Base-by-base conservation (phyloP, 2,797 vertebrate species). In the Bovichtus variegatus region DNA sequence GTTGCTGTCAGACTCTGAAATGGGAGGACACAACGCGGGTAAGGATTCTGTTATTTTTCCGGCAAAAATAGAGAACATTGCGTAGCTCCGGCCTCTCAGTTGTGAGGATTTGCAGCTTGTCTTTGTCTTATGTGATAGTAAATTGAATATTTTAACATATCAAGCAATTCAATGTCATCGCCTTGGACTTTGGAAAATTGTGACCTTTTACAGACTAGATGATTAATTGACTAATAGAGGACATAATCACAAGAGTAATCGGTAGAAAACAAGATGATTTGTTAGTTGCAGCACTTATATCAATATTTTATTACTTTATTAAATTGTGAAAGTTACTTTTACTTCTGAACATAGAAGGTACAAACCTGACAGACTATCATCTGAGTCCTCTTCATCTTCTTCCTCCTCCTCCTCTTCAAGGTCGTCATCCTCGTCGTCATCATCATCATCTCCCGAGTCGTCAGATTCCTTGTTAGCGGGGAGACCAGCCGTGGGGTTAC, bases 381-480 rank as follows among this genome's bases (percentile, higher is more conserved):
- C 97, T 63, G 97, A 96, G 93, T 99, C 98, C 80, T 95, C 95
- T 81, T 99, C 97, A 68, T 97, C 97, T 64, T 98, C 97, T 61
- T 98, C 85, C 66, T 76, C 73, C 27, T 76, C 76, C 23, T 83
- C 97, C 27, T 99, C 96, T 55, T 97, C 97, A 18, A 96, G 95
- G 8, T 97, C 96, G 2, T 98, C 97, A 6, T 97, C 97, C 2
- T 99, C 98, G 0, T 99, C 98, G 0, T 99, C 98, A 2, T 99
- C 98, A 2, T 99, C 98, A 0, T 99, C 98, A 60, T 99, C 98
- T 76, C 96, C 97, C 2, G 98, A 99, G 88, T 99, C 98, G 18
- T 99, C 98, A 12, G 98, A 99, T 91, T 99, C 98, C 92, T 98
- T 99, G 91, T 97, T 97, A 87, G 97, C 97, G 23, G 96, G 97